A percentile compares a stretch with the other conserved stretches of the same genome.
Conservation (phyloP, 2,888 invertebrate species). For the Aphidius colemani region DNA sequence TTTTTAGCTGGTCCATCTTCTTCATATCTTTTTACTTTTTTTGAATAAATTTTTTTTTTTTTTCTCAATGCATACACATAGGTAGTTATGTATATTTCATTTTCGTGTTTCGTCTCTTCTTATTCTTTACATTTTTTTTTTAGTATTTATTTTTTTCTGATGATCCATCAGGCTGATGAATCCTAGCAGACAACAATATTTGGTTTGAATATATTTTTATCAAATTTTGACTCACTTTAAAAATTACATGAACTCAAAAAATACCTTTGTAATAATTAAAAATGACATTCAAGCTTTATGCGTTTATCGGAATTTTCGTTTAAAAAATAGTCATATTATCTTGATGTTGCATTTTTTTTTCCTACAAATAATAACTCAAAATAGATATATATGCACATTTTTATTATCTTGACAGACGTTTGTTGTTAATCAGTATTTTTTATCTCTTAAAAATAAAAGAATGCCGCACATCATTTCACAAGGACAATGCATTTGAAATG, state of each 20-base stretch:
- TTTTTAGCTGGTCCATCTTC: slow-evolving; percentile 29
- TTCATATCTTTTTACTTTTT: slow-evolving; percentile 13
- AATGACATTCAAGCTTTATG: neutral
- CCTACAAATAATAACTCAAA: neutral
- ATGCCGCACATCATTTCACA: slow-evolving; percentile 16
- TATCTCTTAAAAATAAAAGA: slow-evolving; percentile 9
- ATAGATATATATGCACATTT: slow-evolving; percentile 15
- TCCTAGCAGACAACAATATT: slow-evolving; percentile 15
- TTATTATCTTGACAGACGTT: slow-evolving; percentile 15
- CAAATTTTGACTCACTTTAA: slow-evolving; percentile 21
- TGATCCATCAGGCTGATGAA: slow-evolving; percentile 32
- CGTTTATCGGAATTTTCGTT: neutral
- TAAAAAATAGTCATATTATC: neutral
- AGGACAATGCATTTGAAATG: slow-evolving; percentile 3
- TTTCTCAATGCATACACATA: neutral
- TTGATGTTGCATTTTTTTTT: neutral
- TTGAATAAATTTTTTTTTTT: neutral
- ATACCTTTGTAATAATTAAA: slow-evolving; percentile 5
- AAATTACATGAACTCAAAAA: slow-evolving; percentile 3
- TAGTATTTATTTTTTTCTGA: slow-evolving; percentile 13
- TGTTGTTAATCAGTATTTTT: slow-evolving; percentile 7
- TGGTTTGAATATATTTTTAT: slow-evolving; percentile 24
- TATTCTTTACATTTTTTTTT: slow-evolving; percentile 6
- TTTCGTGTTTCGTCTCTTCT: slow-evolving; percentile 21
- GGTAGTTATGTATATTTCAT: slow-evolving; percentile 15